Evolutionary conservation across 2,113 vertebrate species (phyloP).

Genomic region (Fulica atra): DNA sequence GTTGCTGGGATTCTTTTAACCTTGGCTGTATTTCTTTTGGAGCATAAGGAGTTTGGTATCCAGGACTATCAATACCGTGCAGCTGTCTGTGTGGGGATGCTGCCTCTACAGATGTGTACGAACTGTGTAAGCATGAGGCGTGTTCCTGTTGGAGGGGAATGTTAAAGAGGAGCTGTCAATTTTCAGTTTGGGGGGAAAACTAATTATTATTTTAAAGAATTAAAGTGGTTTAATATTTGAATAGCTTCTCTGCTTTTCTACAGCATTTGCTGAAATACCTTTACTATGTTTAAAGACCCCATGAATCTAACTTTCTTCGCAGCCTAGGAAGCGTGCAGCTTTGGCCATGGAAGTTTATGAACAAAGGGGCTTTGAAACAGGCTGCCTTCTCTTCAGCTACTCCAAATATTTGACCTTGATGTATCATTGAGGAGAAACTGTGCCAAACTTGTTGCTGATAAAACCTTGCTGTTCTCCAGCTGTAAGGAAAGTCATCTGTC

Average conservation of each 20-base stretch:
- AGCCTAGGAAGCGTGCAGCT: not conserved
- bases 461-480: conserved; percentile 10
- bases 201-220: not conserved
- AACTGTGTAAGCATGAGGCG: not conserved
- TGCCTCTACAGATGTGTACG: not conserved
- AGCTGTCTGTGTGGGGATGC: not conserved
- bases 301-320: not conserved
- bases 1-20: not conserved
- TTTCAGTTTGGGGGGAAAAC: not conserved
- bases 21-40: not conserved
- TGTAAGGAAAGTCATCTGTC: not conserved
- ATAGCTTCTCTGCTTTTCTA: not conserved
- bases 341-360: not conserved
- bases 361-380: conserved; percentile 48
- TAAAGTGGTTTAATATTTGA: not conserved
- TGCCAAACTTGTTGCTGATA: conserved; percentile 1
- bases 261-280: not conserved
- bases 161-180: not conserved
- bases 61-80: not conserved
- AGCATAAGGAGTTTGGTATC: not conserved
- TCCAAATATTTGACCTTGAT: conserved; percentile 23
- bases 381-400: not conserved
- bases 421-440: conserved; percentile 15
- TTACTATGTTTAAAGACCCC: not conserved
- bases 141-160: not conserved